Evolutionary conservation across 2,113 vertebrate species (phyloP).

Genomic region (Quiscalus mexicanus): DNA sequence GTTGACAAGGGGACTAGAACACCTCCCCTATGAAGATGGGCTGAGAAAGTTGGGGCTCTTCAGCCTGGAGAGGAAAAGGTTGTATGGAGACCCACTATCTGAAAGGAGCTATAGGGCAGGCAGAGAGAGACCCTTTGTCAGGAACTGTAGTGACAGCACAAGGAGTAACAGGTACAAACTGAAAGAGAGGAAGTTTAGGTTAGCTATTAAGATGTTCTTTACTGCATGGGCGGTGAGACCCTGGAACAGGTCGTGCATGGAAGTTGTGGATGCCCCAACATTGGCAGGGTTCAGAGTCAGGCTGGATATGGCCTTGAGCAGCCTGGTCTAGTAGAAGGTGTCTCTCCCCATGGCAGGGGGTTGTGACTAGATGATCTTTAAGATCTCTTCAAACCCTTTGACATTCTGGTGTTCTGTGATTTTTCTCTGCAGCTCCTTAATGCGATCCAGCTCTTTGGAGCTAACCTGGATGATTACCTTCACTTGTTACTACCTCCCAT

Average conservation of each 20-base stretch:
- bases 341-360: not conserved
- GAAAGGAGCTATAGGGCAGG: not conserved
- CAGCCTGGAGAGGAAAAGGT: not conserved
- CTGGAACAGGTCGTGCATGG: not conserved
- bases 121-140: not conserved
- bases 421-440: constrained; percentile 83
- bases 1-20: not conserved
- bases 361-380: not conserved
- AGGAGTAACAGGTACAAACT: not conserved
- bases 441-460: constrained; percentile 97
- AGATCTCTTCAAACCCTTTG: rapidly evolving
- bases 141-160: not conserved
- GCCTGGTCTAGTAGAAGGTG: not conserved
- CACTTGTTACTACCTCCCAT: constrained; percentile 95
- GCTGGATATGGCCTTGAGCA: not conserved
- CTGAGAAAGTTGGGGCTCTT: not conserved
- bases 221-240: not conserved
- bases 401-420: not conserved
- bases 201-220: not conserved
- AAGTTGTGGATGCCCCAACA: not conserved
- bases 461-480: constrained; percentile 97
- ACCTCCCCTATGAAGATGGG: not conserved
- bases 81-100: not conserved
- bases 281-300: not conserved
- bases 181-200: not conserved